Evolutionary conservation across 2,888 invertebrate species (phyloP).

Genomic region (Nephrocerus scutellatus): DNA sequence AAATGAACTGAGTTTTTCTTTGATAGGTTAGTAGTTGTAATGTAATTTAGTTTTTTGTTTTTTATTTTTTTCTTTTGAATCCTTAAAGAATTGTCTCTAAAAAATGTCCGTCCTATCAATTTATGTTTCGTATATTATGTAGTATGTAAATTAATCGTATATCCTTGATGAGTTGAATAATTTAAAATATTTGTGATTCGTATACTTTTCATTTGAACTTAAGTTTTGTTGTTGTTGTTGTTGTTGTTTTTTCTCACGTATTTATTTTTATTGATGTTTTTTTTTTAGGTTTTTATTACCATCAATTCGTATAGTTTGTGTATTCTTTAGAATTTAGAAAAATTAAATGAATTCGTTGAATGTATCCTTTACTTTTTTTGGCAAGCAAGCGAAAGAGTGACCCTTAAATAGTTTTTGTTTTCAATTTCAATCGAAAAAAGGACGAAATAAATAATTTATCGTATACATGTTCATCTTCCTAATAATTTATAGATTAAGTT

Average conservation of each 20-base stretch:
- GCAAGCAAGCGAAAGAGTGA: too few species aligned
- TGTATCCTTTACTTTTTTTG: too few species aligned
- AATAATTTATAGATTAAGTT: too few species aligned
- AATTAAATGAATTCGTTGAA: too few species aligned
- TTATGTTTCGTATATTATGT: too few species aligned
- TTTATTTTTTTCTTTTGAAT: slow-evolving; percentile 19
- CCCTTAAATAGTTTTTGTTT: too few species aligned
- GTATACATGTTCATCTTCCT: slow-evolving; percentile 20
- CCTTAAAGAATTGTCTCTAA: slow-evolving; percentile 21
- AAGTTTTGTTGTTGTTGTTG: slow-evolving; percentile 38
- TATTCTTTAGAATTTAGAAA: too few species aligned
- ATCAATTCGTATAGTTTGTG: too few species aligned
- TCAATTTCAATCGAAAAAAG: too few species aligned
- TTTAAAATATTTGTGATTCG: slow-evolving; percentile 34
- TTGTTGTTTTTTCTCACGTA: slow-evolving; percentile 16
- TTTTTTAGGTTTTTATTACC: slow-evolving; percentile 21
- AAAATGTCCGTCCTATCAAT: too few species aligned
- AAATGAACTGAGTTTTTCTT: slow-evolving; percentile 26
- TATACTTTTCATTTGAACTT: slow-evolving; percentile 50
- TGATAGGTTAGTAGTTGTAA: slow-evolving; percentile 19
- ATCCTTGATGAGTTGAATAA: slow-evolving; percentile 29
- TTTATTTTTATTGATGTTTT: slow-evolving; percentile 15
- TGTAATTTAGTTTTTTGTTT: slow-evolving; percentile 23
- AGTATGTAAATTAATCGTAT: slow-evolving; percentile 43
- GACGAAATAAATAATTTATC: slow-evolving; percentile 22